Conservation (phyloP, 1,140 invertebrate species). For the Gonatopus flavifemur region DNA sequence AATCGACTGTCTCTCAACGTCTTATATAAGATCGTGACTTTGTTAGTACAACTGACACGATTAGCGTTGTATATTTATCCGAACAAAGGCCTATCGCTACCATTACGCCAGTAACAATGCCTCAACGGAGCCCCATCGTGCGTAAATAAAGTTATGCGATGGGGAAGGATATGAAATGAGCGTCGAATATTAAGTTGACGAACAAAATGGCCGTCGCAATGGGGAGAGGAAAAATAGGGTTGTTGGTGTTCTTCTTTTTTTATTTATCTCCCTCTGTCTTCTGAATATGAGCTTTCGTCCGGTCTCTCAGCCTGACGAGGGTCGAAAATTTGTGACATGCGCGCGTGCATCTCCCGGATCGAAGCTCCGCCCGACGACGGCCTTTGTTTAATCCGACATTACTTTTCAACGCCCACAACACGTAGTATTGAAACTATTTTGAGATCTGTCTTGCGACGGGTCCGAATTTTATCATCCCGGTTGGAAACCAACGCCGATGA, state of each 20-base stretch:
- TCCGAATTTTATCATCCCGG: too few relatives aligned
- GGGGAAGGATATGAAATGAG: constrained; percentile 27
- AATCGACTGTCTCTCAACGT: too few relatives aligned
- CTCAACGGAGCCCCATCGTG: constrained; percentile 32
- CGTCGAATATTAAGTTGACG: constrained; percentile 39
- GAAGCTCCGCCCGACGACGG: constrained; percentile 51
- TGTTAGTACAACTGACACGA: constrained; percentile 24
- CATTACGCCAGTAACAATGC: too few relatives aligned
- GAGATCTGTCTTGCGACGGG: too few relatives aligned
- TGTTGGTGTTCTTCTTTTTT: constrained; percentile 5
- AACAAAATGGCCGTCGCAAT: constrained; percentile 43
- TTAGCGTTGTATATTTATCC: constrained; percentile 8
- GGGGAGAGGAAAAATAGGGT: constrained; percentile 25
- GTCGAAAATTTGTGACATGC: constrained; percentile 36
- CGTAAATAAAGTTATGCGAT: constrained; percentile 33
- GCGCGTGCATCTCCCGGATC: constrained; percentile 32
- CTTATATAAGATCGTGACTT: too few relatives aligned
- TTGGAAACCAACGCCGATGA: too few relatives aligned
- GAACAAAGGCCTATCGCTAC: constrained; percentile 27
- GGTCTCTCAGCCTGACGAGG: constrained; percentile 22
- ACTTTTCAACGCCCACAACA: constrained; percentile 47
- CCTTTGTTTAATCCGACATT: constrained; percentile 49
- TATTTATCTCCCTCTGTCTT: constrained; percentile 21
- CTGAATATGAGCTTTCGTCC: constrained; percentile 8
- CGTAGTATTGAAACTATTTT: constrained; percentile 8